Conservation (phyloP, 2,888 invertebrate genomes). For the Epinotia nisella region DNA sequence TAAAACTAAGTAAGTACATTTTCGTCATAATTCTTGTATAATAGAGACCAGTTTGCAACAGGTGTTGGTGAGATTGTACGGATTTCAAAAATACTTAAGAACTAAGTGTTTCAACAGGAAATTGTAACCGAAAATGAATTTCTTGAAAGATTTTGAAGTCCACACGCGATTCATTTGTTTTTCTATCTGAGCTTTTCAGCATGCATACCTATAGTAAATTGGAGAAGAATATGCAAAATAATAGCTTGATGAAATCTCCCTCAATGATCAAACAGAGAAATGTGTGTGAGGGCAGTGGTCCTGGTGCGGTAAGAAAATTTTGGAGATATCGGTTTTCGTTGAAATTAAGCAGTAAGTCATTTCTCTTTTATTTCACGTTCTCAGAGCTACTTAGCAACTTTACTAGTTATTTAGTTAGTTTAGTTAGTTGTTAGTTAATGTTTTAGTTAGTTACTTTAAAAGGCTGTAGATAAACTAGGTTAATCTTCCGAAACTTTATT, state of each 20-base stretch:
- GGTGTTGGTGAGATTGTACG: not conserved
- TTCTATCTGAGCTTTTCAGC: no score
- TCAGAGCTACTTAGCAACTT: no score
- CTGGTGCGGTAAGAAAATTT: no score
- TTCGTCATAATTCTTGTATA: conserved; percentile 30
- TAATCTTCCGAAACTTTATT: not conserved
- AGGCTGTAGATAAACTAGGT: not conserved
- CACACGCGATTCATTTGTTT: no score
- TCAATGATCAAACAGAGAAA: not conserved
- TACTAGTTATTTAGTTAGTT: no score
- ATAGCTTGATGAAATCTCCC: not conserved
- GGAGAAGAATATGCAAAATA: not conserved
- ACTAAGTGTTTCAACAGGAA: not conserved
- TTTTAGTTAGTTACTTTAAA: not conserved
- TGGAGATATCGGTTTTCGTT: no score
- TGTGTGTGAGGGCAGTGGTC: not conserved
- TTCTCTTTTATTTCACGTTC: not conserved
- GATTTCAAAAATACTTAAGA: not conserved
- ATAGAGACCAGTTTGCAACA: conserved; percentile 26
- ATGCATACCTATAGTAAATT: no score
- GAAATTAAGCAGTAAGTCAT: no score
- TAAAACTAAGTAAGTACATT: conserved; percentile 29
- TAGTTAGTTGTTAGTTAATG: no score
- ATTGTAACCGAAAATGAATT: not conserved
- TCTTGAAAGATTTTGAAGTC: not conserved